phyloP scores from a whole-genome alignment of 2,113 vertebrate genomes.

The Indicator maculatus region DNA sequence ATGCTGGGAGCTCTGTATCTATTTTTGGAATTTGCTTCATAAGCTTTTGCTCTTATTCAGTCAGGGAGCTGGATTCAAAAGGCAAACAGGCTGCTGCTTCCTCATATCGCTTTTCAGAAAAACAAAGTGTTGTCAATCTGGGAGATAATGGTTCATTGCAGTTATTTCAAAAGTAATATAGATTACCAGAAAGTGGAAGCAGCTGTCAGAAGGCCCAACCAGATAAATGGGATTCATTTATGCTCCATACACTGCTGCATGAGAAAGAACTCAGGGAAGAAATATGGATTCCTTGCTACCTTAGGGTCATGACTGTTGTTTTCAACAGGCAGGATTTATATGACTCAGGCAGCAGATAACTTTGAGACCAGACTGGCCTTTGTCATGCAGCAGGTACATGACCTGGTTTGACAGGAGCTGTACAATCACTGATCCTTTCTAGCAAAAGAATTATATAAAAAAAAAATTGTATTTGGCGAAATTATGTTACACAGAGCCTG shows the following conservation, averaged over 20 bases:
- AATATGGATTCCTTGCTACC: neutral
- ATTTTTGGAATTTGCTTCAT: constrained; percentile 48
- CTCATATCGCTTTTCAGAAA: constrained; percentile 17
- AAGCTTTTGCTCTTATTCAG: constrained; percentile 1
- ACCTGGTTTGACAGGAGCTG: neutral
- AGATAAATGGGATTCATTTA: constrained; percentile 47
- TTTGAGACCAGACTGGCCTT: neutral
- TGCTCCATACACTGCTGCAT: neutral
- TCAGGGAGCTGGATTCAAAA: neutral
- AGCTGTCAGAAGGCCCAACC: constrained; percentile 2
- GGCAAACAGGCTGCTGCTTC: constrained; percentile 9
- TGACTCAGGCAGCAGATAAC: neutral
- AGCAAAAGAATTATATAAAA: neutral
- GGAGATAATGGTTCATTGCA: constrained; percentile 23
- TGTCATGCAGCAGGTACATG: neutral
- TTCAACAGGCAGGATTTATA: neutral
- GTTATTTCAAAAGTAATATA: constrained; percentile 33
- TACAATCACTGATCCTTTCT: neutral
- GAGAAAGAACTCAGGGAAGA: neutral
- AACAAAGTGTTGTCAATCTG: constrained; percentile 33
- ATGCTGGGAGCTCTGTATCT: neutral
- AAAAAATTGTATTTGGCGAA: neutral
- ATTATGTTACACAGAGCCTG: neutral
- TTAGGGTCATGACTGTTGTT: neutral
- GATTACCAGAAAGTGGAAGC: constrained; percentile 32